Evolutionary conservation across 2,888 invertebrate genomes (phyloP).

Genomic region (Anthrax anthrax): DNA sequence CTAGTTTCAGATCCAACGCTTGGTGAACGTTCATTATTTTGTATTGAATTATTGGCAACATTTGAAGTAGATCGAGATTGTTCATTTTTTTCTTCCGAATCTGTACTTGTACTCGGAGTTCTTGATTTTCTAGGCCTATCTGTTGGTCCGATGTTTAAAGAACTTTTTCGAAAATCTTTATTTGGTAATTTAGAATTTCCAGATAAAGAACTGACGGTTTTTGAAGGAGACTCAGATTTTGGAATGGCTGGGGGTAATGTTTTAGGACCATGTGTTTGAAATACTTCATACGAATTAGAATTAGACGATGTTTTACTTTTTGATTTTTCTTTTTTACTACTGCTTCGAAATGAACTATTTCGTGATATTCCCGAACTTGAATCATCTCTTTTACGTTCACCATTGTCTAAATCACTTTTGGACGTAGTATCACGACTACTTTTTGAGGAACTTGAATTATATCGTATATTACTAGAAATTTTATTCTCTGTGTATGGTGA

Average conservation of each 20-base stretch:
- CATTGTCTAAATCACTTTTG: conserved; percentile 14
- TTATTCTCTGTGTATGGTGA: conserved; percentile 43
- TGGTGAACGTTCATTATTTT: conserved; percentile 31
- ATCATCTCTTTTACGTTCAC: conserved; percentile 15
- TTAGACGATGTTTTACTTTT: conserved; percentile 6
- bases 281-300: neutral
- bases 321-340: neutral
- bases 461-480: conserved; percentile 12
- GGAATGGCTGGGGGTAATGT: conserved; percentile 19
- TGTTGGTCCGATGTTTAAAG: conserved; percentile 47
- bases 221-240: conserved; percentile 31
- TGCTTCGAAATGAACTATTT: conserved; percentile 5
- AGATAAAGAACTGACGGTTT: conserved; percentile 34
- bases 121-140: conserved; percentile 31
- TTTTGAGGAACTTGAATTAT: conserved; percentile 14
- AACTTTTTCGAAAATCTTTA: conserved; percentile 61
- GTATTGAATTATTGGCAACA: conserved; percentile 14
- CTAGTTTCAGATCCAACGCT: conserved; percentile 38
- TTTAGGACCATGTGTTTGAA: conserved; percentile 8
- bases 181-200: conserved; percentile 39
- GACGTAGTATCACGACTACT: conserved; percentile 9
- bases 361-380: conserved; percentile 4
- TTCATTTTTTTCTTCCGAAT: conserved; percentile 22
- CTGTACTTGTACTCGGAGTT: conserved; percentile 31
- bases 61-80: conserved; percentile 10